Evolutionary conservation across 2,888 invertebrate species (phyloP).

Genomic region (Leistus spinibarbis): DNA sequence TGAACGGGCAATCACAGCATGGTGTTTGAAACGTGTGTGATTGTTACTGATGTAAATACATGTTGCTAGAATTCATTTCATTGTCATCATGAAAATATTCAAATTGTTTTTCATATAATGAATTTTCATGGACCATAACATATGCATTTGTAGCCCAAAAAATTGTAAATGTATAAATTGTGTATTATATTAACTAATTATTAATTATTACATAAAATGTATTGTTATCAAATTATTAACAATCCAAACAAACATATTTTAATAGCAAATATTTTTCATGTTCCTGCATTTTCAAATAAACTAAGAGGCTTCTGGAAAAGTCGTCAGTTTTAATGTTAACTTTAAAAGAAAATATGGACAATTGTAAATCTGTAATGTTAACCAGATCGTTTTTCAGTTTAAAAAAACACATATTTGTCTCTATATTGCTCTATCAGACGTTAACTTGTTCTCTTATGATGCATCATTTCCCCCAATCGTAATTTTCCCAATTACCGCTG

Average conservation of each 20-base stretch:
- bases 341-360: neutral
- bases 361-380: neutral
- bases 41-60: constrained; percentile 48
- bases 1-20: neutral
- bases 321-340: neutral
- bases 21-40: constrained; percentile 27
- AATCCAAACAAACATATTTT: constrained; percentile 33
- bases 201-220: constrained; percentile 32
- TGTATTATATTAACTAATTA: constrained; percentile 36
- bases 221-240: constrained; percentile 28
- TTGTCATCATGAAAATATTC: neutral
- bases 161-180: constrained; percentile 37
- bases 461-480: too few species aligned
- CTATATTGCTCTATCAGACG: neutral
- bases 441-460: neutral
- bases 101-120: constrained; percentile 19
- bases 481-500: too few species aligned
- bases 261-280: constrained; percentile 37
- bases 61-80: constrained; percentile 45
- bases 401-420: neutral
- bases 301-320: neutral
- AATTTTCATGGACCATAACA: constrained; percentile 37
- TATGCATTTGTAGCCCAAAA: constrained; percentile 35
- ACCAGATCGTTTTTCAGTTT: neutral
- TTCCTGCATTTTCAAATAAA: constrained; percentile 15